Conservation (phyloP, 2,797 vertebrate genomes). For the Holocentrus rufus region DNA sequence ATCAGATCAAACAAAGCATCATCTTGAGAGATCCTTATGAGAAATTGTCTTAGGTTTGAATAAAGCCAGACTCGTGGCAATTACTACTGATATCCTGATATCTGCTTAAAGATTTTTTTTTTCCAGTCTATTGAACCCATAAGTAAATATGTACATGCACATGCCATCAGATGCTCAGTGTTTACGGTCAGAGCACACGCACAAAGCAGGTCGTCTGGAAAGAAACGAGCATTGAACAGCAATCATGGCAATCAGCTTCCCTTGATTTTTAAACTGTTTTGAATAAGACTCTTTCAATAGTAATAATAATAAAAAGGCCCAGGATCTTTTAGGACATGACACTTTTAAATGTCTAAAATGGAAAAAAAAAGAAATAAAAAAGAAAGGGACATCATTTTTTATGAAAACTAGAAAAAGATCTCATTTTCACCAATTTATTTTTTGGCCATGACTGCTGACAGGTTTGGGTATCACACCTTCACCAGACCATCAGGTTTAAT, state of each 20-base stretch:
- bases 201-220: constrained; percentile 59
- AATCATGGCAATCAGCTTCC: constrained; percentile 49
- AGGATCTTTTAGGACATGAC: neutral
- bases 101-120: neutral
- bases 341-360: neutral
- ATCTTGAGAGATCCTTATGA: constrained; percentile 7
- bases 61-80: neutral
- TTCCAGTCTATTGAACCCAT: constrained; percentile 31
- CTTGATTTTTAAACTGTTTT: constrained; percentile 42
- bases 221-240: constrained; percentile 48
- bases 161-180: constrained; percentile 49
- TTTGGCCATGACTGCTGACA: too few relatives aligned
- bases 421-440: too few relatives aligned
- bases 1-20: constrained; percentile 1
- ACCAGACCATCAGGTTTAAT: too few relatives aligned
- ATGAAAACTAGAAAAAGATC: too few relatives aligned
- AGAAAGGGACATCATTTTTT: too few relatives aligned
- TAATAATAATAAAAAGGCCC: constrained; percentile 27
- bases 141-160: constrained; percentile 43
- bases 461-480: too few relatives aligned
- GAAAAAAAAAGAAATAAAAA: too few relatives aligned
- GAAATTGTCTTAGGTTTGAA: constrained; percentile 23
- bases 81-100: neutral
- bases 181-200: constrained; percentile 68
- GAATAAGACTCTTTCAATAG: constrained; percentile 42